Percentiles rank a stretch among this genome's conserved stretches.
These are phyloP conservation scores for Machimus rusticus DNA, from an alignment of 2,888 invertebrate genomes.

Conservation along the genomic window DNA sequence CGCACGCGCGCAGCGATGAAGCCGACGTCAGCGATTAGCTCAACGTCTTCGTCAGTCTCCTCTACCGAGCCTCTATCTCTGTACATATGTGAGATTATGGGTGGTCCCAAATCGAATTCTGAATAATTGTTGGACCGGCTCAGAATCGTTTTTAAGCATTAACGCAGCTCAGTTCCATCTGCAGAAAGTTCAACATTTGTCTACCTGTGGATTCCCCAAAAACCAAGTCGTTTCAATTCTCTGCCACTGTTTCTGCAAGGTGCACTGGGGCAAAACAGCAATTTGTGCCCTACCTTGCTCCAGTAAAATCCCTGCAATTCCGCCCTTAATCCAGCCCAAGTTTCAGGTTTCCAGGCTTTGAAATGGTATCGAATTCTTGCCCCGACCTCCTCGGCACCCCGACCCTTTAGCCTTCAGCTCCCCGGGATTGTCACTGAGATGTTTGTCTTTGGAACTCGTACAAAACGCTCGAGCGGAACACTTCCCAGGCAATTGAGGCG, in stretches of 20 bases:
- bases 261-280: not conserved
- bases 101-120: not conserved
- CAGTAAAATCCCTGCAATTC: not conserved
- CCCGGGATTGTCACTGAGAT: not conserved
- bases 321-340: not conserved
- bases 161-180: not conserved
- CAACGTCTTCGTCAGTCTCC: constrained; percentile 56
- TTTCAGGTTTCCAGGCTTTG: not conserved
- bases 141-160: not conserved
- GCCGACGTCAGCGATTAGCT: constrained; percentile 60
- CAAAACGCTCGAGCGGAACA: not conserved
- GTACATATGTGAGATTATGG: constrained; percentile 50
- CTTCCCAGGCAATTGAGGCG: not conserved
- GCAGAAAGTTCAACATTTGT: not conserved
- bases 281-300: not conserved
- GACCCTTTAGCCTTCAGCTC: not conserved
- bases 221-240: not conserved
- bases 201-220: not conserved
- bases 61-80: constrained; percentile 50
- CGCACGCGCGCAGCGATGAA: constrained; percentile 61
- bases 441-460: not conserved
- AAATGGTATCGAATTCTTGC: not conserved
- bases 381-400: not conserved
- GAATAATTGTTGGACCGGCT: not conserved
- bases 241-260: not conserved